These are phyloP conservation scores for Bambusicola thoracicus DNA, from an alignment of 2,113 vertebrate species.

Conservation along the genomic window DNA sequence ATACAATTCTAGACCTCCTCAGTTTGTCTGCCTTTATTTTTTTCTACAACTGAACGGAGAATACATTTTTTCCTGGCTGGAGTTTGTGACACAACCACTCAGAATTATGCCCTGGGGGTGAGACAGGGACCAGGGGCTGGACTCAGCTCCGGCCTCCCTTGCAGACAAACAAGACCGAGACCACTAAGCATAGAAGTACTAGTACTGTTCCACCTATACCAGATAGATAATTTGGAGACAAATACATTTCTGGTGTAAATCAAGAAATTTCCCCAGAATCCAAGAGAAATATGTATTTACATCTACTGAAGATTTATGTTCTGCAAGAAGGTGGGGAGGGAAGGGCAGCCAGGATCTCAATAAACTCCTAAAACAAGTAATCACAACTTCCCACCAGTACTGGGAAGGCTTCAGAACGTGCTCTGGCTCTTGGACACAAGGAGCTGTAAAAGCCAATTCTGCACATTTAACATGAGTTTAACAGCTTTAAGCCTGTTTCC, in stretches of 20 bases:
- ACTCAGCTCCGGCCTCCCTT: background rate
- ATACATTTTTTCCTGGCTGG: background rate
- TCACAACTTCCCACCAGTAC: background rate
- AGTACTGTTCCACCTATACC: background rate
- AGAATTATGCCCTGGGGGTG: background rate
- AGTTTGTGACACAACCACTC: background rate
- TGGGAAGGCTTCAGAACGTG: background rate
- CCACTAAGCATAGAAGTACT: background rate
- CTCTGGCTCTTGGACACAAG: conserved; percentile 12
- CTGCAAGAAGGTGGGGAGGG: background rate
- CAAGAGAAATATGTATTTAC: background rate
- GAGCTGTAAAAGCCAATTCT: background rate
- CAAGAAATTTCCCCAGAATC: background rate
- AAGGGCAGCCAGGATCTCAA: background rate
- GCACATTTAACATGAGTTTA: conserved; percentile 51
- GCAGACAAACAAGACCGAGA: background rate
- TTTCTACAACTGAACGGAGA: background rate
- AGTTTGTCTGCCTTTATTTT: background rate
- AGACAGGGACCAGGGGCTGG: background rate
- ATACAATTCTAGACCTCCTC: background rate
- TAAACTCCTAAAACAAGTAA: background rate
- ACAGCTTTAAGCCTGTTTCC: conserved; percentile 65
- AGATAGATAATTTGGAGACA: background rate
- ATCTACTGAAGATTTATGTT: background rate
- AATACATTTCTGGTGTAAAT: background rate